Base-by-base conservation (phyloP, 2,888 invertebrate species). In the Dorcus hopei region DNA sequence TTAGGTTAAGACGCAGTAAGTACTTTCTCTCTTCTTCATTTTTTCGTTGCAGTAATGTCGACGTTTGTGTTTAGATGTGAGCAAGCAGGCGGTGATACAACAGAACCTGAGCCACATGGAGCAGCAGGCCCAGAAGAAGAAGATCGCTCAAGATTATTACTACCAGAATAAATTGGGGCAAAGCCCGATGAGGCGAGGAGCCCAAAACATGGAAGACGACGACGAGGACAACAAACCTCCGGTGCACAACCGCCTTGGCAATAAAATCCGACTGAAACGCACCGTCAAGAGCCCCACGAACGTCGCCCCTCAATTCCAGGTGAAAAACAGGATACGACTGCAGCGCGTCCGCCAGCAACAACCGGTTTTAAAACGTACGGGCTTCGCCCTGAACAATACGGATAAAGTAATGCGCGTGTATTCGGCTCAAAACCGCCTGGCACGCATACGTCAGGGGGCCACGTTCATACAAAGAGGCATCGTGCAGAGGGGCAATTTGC, bases 191-290 rank as follows among this genome's bases (percentile, higher is more conserved):
- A 49, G 45, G 3, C 61, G 64, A n/a, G 50, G 59, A 11, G 42
- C 9, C 9, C 19, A 23, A 14, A 33, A 53, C 33, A 9, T 3
- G 9, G 42, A 52, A 47, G 26, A 48, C 33, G 26, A 8, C 2
- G 9, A 45, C 3, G 23, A 39, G 5, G 9, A 50, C 6, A 45
- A 38, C 9, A 68, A 60, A 54, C 49, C 49, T 38, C 68, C 71
- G 23, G 67, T 72, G 11, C 68, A 68, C 49, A 65, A 66, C 39
- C 49, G 72, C 40, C 54, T 72, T 23, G 72, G 72, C 7, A 39
- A 55, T 33, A 64, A 56, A 40, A 58, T 63, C 39, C 61, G 61
- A 16, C 14, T 45, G 9, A 9, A 43, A 14, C 45, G 41, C 51
- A 48, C n/a, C 50, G 6, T 1, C 1, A 41, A 14, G 3, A 16